Base-by-base conservation (phyloP, 2,113 vertebrate genomes). In the Romanogobio albipinnatus region DNA sequence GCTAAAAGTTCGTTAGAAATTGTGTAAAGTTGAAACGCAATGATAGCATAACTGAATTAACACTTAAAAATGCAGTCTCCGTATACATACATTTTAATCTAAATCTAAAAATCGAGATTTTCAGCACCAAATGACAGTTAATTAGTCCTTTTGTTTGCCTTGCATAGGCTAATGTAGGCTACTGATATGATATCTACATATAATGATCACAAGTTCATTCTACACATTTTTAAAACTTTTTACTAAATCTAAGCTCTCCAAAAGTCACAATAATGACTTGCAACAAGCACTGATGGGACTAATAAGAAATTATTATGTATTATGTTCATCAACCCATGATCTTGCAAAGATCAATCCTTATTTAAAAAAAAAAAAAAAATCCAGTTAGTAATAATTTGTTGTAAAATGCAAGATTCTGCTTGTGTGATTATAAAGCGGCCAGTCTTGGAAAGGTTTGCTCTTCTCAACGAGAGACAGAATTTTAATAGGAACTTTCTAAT, bases 401-500 rank as follows among this genome's bases (percentile, higher is more conserved):
- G 51, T 13, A 14, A 78, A 7, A 58, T 59, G 53, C 33, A 59
- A 78, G 33, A 43, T 15, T n/a, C 39, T 74, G 64, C 29, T 66
- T 68, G 61, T 13, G 24, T 39, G 10, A 81, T 64, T 66, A 64
- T 9, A 51, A 76, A 59, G 14, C 59, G 19, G 11, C 10, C 8
- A 26, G n/a, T 33, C 62, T 33, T 73, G 24, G 53, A 73, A 39
- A 71, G 13, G 19, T 39, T 36, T 49, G 14, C 49, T 45, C 1
- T 24, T 68, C 47, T 59, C 15, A 24, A 64, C 15, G 11, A 77
- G 24, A 66, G 39, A 53, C 26, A 10, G 61, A 62, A 84, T 39
- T 78, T 84, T 68, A 77, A 82, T 76, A 76, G 45, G 81, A 71
- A 49, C 36, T 22, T 22, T 51, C 26, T 33, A 24, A 62, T 68